Percentiles rank a stretch among this genome's conserved stretches.
phyloP scores from a whole-genome alignment of 1,140 invertebrate genomes.

The Neuroterus valhalla region DNA sequence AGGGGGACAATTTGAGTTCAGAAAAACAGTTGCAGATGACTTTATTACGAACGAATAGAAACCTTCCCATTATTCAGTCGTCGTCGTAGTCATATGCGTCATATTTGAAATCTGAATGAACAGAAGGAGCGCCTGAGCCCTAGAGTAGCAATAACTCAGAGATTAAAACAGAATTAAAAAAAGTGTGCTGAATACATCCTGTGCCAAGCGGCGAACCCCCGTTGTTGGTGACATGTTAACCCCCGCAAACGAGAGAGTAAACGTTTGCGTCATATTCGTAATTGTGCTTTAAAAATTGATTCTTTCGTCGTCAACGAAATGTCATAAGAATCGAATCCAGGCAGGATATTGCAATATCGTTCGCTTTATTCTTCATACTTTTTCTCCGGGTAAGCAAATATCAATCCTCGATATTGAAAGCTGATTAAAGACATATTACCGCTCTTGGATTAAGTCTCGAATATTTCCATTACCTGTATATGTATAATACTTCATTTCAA shows the following conservation, averaged over 20 bases:
- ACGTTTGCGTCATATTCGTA: constrained; percentile 41
- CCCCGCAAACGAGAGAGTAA: constrained; percentile 51
- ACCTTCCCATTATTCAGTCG: constrained; percentile 59
- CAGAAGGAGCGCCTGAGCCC: constrained; percentile 43
- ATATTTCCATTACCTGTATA: background rate
- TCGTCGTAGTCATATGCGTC: constrained; percentile 44
- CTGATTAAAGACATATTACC: too few relatives aligned
- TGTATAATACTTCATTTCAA: background rate
- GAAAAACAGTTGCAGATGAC: constrained; percentile 37
- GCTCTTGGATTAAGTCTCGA: background rate
- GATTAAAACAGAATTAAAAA: constrained; percentile 74
- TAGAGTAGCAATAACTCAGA: constrained; percentile 70
- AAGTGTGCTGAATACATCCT: constrained; percentile 68
- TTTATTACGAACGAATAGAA: constrained; percentile 39
- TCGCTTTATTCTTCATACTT: background rate
- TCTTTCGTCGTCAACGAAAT: constrained; percentile 25
- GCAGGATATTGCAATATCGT: background rate
- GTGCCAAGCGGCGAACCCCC: constrained; percentile 66
- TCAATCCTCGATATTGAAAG: background rate
- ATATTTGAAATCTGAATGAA: constrained; percentile 52
- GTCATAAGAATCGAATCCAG: constrained; percentile 1
- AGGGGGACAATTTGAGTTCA: background rate
- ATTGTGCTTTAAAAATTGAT: constrained; percentile 35
- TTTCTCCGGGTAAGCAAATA: background rate
- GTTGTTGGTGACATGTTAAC: constrained; percentile 57